Percentiles rank a stretch among this genome's conserved stretches.
These are phyloP conservation scores for Bungarus multicinctus DNA, from an alignment of 2,113 vertebrate species.

Conservation along the genomic window DNA sequence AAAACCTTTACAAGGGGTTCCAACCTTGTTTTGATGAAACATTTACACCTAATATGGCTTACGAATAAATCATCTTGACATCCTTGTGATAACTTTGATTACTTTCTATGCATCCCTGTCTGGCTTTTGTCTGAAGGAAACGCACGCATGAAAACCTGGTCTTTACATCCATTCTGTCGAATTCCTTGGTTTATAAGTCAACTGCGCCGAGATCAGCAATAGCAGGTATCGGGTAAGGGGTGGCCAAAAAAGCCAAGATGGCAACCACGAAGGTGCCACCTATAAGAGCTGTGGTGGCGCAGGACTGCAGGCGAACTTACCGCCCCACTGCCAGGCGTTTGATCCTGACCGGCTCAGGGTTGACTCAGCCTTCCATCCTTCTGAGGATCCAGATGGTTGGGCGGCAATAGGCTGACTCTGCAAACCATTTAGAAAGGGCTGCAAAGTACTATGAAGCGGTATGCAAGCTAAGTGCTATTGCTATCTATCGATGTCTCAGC, in stretches of 20 bases:
- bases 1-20: background rate
- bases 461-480: background rate
- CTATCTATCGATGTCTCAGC: too few relatives aligned
- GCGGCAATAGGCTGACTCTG: too few relatives aligned
- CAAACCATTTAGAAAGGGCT: too few relatives aligned
- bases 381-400: too few relatives aligned
- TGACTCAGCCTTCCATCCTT: too few relatives aligned
- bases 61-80: background rate
- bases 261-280: background rate
- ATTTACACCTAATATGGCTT: background rate
- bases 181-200: background rate
- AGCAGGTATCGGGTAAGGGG: background rate
- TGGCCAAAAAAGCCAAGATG: background rate
- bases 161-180: background rate
- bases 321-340: too few relatives aligned
- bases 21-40: background rate
- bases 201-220: too few relatives aligned
- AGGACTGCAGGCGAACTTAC: too few relatives aligned
- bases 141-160: background rate
- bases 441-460: background rate
- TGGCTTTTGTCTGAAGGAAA: background rate
- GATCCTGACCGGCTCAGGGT: too few relatives aligned
- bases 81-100: background rate
- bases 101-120: background rate
- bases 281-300: too few relatives aligned